Conservation (phyloP, 2,888 invertebrate genomes). For the Miltochrista miniata region DNA sequence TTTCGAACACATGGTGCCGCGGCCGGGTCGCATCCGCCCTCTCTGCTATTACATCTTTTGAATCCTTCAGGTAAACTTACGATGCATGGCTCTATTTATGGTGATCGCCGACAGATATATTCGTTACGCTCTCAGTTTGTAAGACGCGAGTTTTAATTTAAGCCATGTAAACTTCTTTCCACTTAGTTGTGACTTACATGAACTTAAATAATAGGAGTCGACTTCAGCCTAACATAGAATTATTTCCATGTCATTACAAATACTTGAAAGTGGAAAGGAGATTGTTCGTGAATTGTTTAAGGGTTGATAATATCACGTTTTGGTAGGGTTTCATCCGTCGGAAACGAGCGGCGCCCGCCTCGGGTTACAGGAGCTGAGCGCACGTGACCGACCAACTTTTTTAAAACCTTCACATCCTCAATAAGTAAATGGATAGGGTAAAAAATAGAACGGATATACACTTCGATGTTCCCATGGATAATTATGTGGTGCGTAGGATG, state of each 20-base stretch:
- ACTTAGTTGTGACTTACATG: too few species aligned
- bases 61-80: constrained; percentile 29
- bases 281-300: constrained; percentile 31
- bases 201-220: too few species aligned
- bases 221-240: too few species aligned
- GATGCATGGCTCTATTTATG: constrained; percentile 16
- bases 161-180: too few species aligned
- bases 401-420: constrained; percentile 56
- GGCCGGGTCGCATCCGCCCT: constrained; percentile 28
- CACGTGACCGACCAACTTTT: constrained; percentile 68
- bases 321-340: constrained; percentile 65
- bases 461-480: constrained; percentile 30
- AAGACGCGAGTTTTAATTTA: not conserved
- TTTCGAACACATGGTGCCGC: constrained; percentile 60
- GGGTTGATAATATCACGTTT: constrained; percentile 40
- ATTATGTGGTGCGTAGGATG: constrained; percentile 9
- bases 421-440: constrained; percentile 34
- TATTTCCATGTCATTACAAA: too few species aligned
- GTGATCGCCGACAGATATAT: constrained; percentile 19
- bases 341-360: constrained; percentile 63
- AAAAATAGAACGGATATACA: constrained; percentile 50
- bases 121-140: constrained; percentile 2
- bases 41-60: constrained; percentile 14
- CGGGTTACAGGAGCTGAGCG: constrained; percentile 55
- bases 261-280: constrained; percentile 10